Percentiles rank a stretch among this genome's conserved stretches.
These are phyloP conservation scores for Acleris sparsana DNA, from an alignment of 2,888 invertebrate genomes.

Conservation along the genomic window DNA sequence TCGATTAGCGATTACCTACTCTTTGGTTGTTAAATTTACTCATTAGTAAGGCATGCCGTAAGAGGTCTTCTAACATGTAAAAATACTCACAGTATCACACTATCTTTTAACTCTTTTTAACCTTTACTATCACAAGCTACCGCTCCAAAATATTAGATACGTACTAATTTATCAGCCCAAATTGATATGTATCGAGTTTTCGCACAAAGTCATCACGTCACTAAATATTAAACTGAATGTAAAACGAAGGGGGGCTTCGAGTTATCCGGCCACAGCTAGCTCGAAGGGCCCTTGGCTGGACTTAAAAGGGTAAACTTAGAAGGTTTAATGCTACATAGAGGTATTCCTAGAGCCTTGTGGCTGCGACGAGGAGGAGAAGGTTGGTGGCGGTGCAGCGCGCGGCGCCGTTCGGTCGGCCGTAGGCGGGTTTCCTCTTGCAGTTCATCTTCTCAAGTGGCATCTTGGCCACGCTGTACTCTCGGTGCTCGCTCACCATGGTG, in stretches of 20 bases:
- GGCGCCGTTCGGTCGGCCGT: conserved; percentile 65
- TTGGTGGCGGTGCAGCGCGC: conserved; percentile 46
- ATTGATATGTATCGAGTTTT: conserved; percentile 82
- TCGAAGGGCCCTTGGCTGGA: conserved; percentile 60
- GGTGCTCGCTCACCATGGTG: conserved; percentile 90
- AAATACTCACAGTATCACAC: conserved; percentile 71
- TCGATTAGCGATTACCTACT: conserved; percentile 47
- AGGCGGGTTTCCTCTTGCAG: conserved; percentile 87
- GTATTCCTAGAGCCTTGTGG: conserved; percentile 62
- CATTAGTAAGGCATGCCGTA: conserved; percentile 75
- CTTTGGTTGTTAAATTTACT: conserved; percentile 58
- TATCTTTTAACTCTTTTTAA: conserved; percentile 61
- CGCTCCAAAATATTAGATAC: conserved; percentile 67
- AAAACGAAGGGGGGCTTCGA: conserved; percentile 58
- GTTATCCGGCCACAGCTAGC: conserved; percentile 80
- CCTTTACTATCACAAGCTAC: conserved; percentile 71
- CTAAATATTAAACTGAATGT: conserved; percentile 55
- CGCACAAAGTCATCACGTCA: conserved; percentile 76
- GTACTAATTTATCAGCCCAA: conserved; percentile 70
- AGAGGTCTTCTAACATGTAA: conserved; percentile 68
- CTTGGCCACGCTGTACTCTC: conserved; percentile 91
- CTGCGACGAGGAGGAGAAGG: conserved; percentile 55
- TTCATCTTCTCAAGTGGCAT: conserved; percentile 93
- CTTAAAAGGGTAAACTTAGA: conserved; percentile 42
- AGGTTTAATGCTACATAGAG: conserved; percentile 11